Evolutionary conservation across 2,888 invertebrate species (phyloP), one percentile per base, ranked within the genome.

Genomic region (Drosophila kambysellisi): DNA sequence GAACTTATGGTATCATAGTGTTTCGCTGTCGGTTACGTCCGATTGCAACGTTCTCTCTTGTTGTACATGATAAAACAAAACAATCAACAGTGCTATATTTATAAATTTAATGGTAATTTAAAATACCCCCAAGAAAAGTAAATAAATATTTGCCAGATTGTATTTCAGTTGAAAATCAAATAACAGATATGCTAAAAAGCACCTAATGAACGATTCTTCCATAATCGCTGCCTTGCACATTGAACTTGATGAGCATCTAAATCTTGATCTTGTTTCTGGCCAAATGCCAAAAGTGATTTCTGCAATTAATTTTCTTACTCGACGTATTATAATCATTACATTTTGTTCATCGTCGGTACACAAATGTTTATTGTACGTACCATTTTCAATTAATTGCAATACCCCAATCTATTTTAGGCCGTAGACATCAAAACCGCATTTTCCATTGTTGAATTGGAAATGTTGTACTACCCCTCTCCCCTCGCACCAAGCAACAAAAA

Each of bases 341-440:
- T 51, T 56, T 41, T 65, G 50, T 33, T 69, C 68, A 70, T 70
- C 66, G 46, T 37, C 30, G n/a, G 58, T 32, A 41, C 43, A 57
- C 25, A 46, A 78, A 71, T 89, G 84, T 89, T 84, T 89, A 84
- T 89, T 81, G 74, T 66, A 70, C 54, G 71, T 53, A 62, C 57
- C 54, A 74, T 77, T 79, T 73, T 64, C 70, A 87, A 84, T 89
- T 79, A 80, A 83, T 82, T 67, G 77, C 74, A 73, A 71, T 72
- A 58, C 65, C 57, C 62, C 43, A 51, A 70, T 64, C 84, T 83
- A 86, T 89, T 89, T 83, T 63, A 39, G 77, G 70, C 63, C 56
- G 37, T 43, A 54, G 61, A 72, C 82, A 83, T 71, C 61, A 65
- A 69, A 82, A 83, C 70, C 81, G 73, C 88, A 77, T 68, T 87